These are phyloP conservation scores for Rhorus exstirpatorius DNA, from an alignment of 2,888 invertebrate genomes.

Conservation along the genomic window DNA sequence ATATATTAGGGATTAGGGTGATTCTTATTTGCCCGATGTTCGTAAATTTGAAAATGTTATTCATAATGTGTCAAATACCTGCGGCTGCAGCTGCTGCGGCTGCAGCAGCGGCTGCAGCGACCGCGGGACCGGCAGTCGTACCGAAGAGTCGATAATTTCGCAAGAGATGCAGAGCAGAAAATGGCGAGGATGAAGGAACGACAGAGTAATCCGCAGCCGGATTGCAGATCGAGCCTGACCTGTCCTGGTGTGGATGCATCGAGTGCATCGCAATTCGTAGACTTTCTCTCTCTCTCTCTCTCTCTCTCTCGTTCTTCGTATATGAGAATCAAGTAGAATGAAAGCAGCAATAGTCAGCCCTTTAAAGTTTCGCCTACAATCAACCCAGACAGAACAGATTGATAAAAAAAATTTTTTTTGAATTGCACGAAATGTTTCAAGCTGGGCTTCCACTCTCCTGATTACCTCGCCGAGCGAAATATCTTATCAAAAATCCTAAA, in stretches of 20 bases:
- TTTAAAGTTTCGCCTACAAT: not conserved
- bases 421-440: too few relatives aligned
- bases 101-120: slow-evolving; percentile 74
- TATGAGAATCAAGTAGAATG: not conserved
- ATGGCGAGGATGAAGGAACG: slow-evolving; percentile 74
- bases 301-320: not conserved
- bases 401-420: too few relatives aligned
- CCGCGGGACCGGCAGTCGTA: slow-evolving; percentile 87
- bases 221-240: slow-evolving; percentile 48
- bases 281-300: too few relatives aligned
- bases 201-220: slow-evolving; percentile 54
- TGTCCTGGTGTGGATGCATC: slow-evolving; percentile 51
- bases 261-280: slow-evolving; percentile 53
- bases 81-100: slow-evolving; percentile 76
- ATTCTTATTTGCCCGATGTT: too few relatives aligned
- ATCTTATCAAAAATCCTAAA: too few relatives aligned
- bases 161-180: slow-evolving; percentile 89
- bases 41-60: too few relatives aligned
- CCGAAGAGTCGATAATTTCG: slow-evolving; percentile 90
- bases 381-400: too few relatives aligned
- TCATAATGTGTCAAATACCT: slow-evolving; percentile 40
- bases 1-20: too few relatives aligned
- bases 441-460: too few relatives aligned
- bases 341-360: slow-evolving; percentile 13
- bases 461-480: too few relatives aligned